phyloP scores from a whole-genome alignment of 2,113 vertebrate genomes.

The Candoia aspera region DNA sequence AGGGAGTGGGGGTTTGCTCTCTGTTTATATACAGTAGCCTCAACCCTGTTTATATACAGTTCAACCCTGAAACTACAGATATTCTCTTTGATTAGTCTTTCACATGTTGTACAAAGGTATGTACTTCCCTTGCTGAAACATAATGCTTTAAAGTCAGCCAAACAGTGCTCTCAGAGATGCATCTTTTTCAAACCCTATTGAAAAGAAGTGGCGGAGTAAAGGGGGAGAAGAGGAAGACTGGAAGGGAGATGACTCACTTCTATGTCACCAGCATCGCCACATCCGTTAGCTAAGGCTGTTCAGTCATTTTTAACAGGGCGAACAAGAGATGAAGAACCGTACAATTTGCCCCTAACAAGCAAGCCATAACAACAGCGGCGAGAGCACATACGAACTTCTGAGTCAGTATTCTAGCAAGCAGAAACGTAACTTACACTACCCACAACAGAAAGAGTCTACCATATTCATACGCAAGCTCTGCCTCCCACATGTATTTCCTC shows the following conservation, averaged over 20 bases:
- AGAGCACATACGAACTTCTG: background rate
- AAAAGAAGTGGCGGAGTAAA: background rate
- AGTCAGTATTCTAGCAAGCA: background rate
- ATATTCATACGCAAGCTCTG: background rate
- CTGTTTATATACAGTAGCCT: no score
- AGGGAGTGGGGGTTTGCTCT: no score
- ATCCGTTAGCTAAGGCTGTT: constrained; percentile 5
- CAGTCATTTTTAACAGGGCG: background rate
- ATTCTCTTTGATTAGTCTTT: background rate
- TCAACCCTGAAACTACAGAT: no score
- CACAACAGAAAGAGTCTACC: background rate
- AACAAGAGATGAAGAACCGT: background rate
- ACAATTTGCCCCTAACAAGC: background rate
- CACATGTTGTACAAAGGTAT: constrained; percentile 45
- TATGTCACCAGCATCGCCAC: constrained; percentile 12
- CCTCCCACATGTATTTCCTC: background rate
- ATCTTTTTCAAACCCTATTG: background rate
- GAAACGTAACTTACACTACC: constrained; percentile 1
- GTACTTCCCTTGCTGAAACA: constrained; percentile 38
- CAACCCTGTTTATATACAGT: no score
- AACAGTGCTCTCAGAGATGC: constrained; percentile 26
- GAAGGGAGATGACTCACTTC: constrained; percentile 21
- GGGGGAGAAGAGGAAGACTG: background rate
- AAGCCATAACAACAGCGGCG: background rate
- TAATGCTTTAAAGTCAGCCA: background rate